Evolutionary conservation across 1,140 invertebrate genomes (phyloP).

Genomic region (Trissolcus basalis): DNA sequence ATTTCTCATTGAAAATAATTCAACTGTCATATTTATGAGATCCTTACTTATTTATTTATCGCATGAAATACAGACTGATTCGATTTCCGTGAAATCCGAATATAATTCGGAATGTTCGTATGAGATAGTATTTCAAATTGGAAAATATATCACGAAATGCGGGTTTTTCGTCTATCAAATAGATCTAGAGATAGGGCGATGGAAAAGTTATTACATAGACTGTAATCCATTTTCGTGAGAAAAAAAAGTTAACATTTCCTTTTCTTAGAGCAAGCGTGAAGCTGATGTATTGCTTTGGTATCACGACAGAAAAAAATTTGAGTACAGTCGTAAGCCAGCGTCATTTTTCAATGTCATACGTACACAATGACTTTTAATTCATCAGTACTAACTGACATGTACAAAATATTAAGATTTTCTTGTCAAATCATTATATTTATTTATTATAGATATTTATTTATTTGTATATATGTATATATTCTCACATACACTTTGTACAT

Average conservation of each 20-base stretch:
- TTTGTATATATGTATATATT: too few species aligned
- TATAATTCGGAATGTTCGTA: constrained; percentile 11
- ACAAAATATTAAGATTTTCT: constrained; percentile 27
- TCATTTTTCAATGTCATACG: constrained; percentile 44
- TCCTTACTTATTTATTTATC: neutral
- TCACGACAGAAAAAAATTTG: constrained; percentile 32
- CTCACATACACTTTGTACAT: too few species aligned
- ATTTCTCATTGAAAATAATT: too few species aligned
- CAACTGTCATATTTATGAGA: too few species aligned
- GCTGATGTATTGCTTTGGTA: constrained; percentile 43
- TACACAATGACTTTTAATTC: constrained; percentile 48
- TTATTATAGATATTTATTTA: too few species aligned
- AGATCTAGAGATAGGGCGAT: constrained; percentile 31
- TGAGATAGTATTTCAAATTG: constrained; percentile 23
- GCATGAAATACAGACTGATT: neutral
- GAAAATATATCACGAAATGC: constrained; percentile 6
- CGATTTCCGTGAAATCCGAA: too few species aligned
- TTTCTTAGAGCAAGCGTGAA: constrained; percentile 50
- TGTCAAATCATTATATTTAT: too few species aligned
- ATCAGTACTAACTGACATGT: constrained; percentile 28
- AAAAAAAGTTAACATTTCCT: constrained; percentile 41
- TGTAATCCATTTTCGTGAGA: constrained; percentile 36
- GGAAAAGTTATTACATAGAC: constrained; percentile 40
- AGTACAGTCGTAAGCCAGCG: constrained; percentile 36
- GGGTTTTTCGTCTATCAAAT: constrained; percentile 40